Conservation (phyloP, 2,888 invertebrate genomes). For the Apotomis capreana region DNA sequence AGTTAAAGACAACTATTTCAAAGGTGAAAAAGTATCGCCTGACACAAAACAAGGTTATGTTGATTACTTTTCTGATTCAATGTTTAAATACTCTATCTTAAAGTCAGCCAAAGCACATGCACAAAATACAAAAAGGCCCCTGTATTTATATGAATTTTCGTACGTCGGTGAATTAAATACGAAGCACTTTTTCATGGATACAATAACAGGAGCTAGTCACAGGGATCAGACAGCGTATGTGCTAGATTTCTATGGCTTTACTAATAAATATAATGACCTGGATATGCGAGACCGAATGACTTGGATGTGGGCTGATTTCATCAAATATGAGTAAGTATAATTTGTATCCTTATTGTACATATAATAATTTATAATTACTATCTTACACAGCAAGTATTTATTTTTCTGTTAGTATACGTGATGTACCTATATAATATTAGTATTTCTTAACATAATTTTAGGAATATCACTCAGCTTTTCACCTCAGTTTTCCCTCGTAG, state of each 20-base stretch:
- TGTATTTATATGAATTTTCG: conserved; percentile 72
- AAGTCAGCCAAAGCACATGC: conserved; percentile 70
- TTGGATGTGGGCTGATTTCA: conserved; percentile 74
- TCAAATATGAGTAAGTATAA: conserved; percentile 68
- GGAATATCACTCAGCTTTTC: too few species aligned
- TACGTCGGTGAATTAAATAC: conserved; percentile 70
- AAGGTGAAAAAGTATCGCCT: conserved; percentile 58
- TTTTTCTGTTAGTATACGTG: too few species aligned
- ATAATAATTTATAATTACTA: too few species aligned
- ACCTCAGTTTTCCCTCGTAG: too few species aligned
- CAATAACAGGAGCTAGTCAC: conserved; percentile 71
- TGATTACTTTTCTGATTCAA: conserved; percentile 74
- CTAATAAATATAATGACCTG: conserved; percentile 63
- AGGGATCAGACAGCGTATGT: conserved; percentile 74
- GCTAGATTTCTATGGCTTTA: conserved; percentile 67
- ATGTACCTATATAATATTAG: too few species aligned
- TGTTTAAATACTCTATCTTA: conserved; percentile 73
- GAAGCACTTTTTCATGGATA: conserved; percentile 67
- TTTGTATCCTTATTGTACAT: background rate
- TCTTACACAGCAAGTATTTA: too few species aligned
- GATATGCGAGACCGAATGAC: conserved; percentile 70
- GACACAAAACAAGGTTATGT: conserved; percentile 63
- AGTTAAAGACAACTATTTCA: conserved; percentile 66
- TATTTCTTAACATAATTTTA: too few species aligned
- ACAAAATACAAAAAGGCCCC: conserved; percentile 53